Base-by-base conservation (phyloP, 2,888 invertebrate species). In the Andrena hattorfiana region DNA sequence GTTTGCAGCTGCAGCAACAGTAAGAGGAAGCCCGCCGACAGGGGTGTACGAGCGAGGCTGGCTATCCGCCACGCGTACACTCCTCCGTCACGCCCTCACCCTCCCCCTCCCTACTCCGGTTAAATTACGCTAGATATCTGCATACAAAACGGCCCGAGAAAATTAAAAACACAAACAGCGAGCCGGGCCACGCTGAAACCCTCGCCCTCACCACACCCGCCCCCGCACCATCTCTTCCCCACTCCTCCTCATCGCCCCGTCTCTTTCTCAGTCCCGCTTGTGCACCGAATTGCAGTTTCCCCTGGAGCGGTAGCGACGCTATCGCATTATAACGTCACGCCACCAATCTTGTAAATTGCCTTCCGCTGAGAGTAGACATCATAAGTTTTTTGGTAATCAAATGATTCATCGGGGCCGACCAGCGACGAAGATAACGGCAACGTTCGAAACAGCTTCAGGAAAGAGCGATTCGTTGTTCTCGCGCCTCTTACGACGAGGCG, bases 111-210 rank as follows among this genome's bases (percentile, higher is more conserved):
- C 62, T 67, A 64, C 69, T 83, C 62, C 83, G 90, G 89, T 90
- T 91, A 90, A 91, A 91, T 91, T 91, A 91, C 91, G 86, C 88
- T 77, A 89, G 90, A 91, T 91, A 91, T 91, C 91, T 90, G 90
- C 89, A 91, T 91, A 90, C 89, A 90, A 91, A 91, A 90, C 90
- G 89, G 89, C 59, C 42, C 71, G 83, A 89, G 87, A 90, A 91
- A 91, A 91, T 91, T 91, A 91, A 91, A 91, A 91, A 90, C 89
- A 91, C 90, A 90, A 91, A 90, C 90, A 90, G 77, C 89, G 62
- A 73, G 73, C 80, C 42, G 56, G 77, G 42, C 70, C 62, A 54
- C 70, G 56, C 26, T 28, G 42, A 63, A 59, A 76, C 77, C 30
- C 77, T 74, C 66, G 49, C 60, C 70, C 62, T 67, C 64, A 20